Conservation (phyloP, 2,113 vertebrate genomes). For the Alouatta palliata region DNA sequence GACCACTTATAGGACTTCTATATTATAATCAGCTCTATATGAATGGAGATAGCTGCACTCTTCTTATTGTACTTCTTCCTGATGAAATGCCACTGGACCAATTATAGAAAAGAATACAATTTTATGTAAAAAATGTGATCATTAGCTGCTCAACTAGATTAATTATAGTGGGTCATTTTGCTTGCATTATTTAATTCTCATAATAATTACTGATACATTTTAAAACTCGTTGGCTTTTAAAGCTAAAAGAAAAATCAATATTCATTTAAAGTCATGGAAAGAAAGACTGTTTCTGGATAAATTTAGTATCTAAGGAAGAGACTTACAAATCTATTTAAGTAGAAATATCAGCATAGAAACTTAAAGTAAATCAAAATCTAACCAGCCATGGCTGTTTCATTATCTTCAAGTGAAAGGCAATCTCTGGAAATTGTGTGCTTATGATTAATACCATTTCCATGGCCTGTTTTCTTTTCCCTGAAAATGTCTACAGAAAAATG, state of each 20-base stretch:
- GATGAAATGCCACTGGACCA: not conserved
- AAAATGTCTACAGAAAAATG: constrained; percentile 46
- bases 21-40: not conserved
- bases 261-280: constrained; percentile 44
- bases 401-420: constrained; percentile 49
- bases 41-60: not conserved
- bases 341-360: constrained; percentile 11
- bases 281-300: constrained; percentile 47
- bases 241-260: constrained; percentile 68
- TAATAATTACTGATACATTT: constrained; percentile 59
- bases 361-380: constrained; percentile 65
- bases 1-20: not conserved
- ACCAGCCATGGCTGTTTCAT: constrained; percentile 58
- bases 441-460: constrained; percentile 54
- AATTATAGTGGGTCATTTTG: constrained; percentile 42
- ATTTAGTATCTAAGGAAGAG: constrained; percentile 44
- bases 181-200: constrained; percentile 43
- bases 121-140: not conserved
- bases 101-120: not conserved
- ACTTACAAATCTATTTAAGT: constrained; percentile 61
- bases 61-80: not conserved
- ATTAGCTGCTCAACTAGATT: constrained; percentile 19
- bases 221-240: constrained; percentile 59
- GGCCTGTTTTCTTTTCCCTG: constrained; percentile 51
- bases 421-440: constrained; percentile 54